Percentiles rank a stretch among this genome's conserved stretches.
Evolutionary conservation across 2,888 invertebrate species (phyloP).

Genomic region (Acanthosepion lycidas): DNA sequence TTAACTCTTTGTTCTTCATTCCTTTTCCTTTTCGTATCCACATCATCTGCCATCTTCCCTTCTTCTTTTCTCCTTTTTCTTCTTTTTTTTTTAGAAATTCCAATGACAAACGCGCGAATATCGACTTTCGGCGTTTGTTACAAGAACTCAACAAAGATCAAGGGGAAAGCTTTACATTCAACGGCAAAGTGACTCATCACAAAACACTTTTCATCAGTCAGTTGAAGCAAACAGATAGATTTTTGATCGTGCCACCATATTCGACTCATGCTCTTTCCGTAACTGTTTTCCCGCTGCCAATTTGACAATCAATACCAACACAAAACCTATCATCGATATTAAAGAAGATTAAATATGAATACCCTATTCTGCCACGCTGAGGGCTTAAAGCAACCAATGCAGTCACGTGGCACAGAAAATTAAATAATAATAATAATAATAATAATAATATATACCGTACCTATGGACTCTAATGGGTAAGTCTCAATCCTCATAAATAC

Average conservation of each 20-base stretch:
- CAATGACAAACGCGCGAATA: background rate
- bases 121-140: constrained; percentile 1
- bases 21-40: background rate
- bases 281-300: background rate
- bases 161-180: background rate
- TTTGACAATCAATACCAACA: no score
- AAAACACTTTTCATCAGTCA: constrained; percentile 13
- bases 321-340: no score
- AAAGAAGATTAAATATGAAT: no score
- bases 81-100: background rate
- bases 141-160: background rate
- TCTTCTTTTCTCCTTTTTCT: background rate
- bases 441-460: no score
- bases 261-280: background rate
- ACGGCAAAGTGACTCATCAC: background rate
- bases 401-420: no score
- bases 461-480: no score
- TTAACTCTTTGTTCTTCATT: no score
- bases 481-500: no score
- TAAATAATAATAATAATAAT: no score
- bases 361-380: no score
- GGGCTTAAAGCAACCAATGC: no score
- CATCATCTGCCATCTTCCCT: background rate
- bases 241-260: background rate
- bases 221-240: background rate